Percentiles rank a stretch among this genome's conserved stretches.
These are phyloP conservation scores for Urocyon cinereoargenteus DNA, from an alignment of 2,797 vertebrate species.

Conservation along the genomic window DNA sequence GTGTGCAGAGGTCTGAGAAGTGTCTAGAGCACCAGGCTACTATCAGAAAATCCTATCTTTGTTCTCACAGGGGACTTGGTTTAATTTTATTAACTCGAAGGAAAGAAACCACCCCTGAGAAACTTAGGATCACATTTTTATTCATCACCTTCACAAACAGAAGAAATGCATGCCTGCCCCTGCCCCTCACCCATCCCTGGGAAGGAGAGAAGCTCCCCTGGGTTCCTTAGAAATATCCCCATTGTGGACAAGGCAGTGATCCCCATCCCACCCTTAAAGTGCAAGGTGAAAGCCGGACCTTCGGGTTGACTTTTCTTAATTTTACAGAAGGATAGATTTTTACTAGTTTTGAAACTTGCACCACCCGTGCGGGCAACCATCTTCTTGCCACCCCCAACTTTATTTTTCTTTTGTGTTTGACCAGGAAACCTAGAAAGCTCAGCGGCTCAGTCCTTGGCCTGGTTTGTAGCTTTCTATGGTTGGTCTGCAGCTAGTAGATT, in stretches of 20 bases:
- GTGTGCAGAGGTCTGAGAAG: neutral
- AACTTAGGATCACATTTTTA: neutral
- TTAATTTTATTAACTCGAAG: slow-evolving; percentile 49
- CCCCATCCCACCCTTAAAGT: neutral
- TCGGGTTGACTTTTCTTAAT: neutral
- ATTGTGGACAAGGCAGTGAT: neutral
- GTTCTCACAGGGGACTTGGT: neutral
- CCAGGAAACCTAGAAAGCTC: neutral
- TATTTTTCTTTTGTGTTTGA: neutral
- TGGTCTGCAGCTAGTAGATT: neutral
- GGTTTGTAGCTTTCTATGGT: neutral
- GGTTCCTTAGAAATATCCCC: neutral
- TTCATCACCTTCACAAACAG: neutral
- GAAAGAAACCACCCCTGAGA: neutral
- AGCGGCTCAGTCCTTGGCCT: neutral
- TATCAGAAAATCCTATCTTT: neutral
- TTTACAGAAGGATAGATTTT: neutral
- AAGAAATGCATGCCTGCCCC: neutral
- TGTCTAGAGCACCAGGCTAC: neutral
- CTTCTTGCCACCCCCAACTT: neutral
- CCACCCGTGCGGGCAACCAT: neutral
- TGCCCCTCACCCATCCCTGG: rapidly evolving
- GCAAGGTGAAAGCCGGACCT: neutral
- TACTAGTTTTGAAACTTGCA: neutral
- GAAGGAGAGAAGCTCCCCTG: neutral